Evolutionary conservation across 2,797 vertebrate species (phyloP).

Genomic region (Numenius phaeopus): DNA sequence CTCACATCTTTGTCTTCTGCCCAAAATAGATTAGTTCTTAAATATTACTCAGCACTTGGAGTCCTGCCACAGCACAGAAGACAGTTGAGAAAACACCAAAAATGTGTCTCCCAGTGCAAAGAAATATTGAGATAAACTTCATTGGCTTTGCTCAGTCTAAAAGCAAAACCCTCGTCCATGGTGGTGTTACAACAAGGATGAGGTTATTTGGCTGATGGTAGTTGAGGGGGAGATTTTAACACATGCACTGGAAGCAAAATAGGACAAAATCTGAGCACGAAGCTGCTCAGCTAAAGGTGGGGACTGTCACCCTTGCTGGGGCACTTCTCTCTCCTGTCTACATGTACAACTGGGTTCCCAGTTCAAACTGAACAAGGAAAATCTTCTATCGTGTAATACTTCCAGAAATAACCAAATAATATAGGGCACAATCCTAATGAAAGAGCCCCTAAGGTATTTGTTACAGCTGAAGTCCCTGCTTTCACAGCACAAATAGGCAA

Average conservation of each 20-base stretch:
- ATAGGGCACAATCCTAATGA: fast-evolving
- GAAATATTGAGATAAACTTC: constrained; percentile 27
- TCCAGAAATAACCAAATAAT: background rate
- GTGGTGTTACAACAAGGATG: background rate
- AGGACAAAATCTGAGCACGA: background rate
- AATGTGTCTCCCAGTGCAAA: constrained; percentile 23
- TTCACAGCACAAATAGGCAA: background rate
- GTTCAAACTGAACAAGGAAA: background rate
- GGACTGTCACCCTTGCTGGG: background rate
- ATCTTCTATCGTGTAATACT: background rate
- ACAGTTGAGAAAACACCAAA: constrained; percentile 26
- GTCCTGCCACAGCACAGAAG: constrained; percentile 26
- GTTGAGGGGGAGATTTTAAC: background rate
- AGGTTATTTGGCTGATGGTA: background rate
- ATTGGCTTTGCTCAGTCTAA: background rate
- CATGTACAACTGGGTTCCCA: background rate
- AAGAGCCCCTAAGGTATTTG: background rate
- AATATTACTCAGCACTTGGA: constrained; percentile 67
- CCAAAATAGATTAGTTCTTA: constrained; percentile 46
- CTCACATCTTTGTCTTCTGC: constrained; percentile 57
- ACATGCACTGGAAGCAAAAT: background rate
- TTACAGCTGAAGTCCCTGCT: background rate
- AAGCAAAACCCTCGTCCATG: background rate
- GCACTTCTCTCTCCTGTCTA: background rate
- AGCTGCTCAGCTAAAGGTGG: background rate